A percentile compares a stretch with the other conserved stretches of the same genome.
These are phyloP conservation scores for Temnothorax rugatulus DNA, from an alignment of 2,888 invertebrate genomes.

Conservation along the genomic window DNA sequence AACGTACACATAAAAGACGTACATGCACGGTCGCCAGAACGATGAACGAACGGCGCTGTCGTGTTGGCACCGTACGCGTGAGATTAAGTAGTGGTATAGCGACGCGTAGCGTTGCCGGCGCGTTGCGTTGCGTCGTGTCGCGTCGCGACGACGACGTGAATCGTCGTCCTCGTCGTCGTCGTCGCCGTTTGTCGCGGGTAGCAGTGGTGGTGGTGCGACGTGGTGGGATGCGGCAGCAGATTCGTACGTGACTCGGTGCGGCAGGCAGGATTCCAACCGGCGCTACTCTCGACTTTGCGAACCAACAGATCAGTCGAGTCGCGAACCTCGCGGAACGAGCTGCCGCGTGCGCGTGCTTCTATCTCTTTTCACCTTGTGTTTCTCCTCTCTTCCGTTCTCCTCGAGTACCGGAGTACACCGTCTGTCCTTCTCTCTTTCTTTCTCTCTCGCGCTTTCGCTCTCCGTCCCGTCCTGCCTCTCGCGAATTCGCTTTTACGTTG, in stretches of 20 bases:
- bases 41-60: slow-evolving; percentile 22
- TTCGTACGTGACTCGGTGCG: slow-evolving; percentile 76
- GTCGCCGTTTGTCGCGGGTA: not conserved
- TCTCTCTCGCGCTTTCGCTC: slow-evolving; percentile 2
- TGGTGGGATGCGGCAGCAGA: slow-evolving; percentile 73
- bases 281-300: slow-evolving; percentile 68
- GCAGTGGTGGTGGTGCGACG: slow-evolving; percentile 48
- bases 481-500: slow-evolving; percentile 10
- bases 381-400: slow-evolving; percentile 20
- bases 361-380: slow-evolving; percentile 35
- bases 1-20: not conserved
- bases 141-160: slow-evolving; percentile 24
- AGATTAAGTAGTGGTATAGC: not conserved
- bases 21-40: not conserved
- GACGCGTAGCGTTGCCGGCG: slow-evolving; percentile 3
- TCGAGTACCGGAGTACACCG: not conserved
- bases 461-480: not conserved
- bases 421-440: not conserved
- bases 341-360: slow-evolving; percentile 55
- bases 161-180: slow-evolving; percentile 22
- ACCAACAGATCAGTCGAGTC: slow-evolving; percentile 77
- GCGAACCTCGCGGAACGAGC: slow-evolving; percentile 71
- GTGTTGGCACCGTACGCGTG: slow-evolving; percentile 20
- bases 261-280: slow-evolving; percentile 67
- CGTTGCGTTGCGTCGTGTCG: not conserved